phyloP scores from a whole-genome alignment of 2,797 vertebrate genomes.

The Telmatherina bonti region DNA sequence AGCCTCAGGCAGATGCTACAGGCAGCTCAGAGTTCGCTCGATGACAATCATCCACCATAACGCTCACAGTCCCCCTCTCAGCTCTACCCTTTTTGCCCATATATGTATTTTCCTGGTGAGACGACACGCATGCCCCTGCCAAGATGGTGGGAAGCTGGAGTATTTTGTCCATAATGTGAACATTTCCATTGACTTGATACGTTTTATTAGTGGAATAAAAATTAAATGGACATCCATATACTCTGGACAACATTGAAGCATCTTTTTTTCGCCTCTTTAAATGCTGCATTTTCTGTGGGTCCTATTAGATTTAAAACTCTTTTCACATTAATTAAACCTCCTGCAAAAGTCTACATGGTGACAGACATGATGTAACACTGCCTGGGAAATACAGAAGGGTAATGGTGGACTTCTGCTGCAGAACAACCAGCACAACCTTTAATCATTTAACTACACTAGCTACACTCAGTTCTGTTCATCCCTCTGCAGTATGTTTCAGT shows the following conservation, averaged over 20 bases:
- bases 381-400: conserved; percentile 22
- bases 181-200: too few relatives aligned
- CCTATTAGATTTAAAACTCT: background rate
- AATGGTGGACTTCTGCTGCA: conserved; percentile 23
- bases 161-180: too few relatives aligned
- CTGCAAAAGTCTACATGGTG: background rate
- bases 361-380: conserved; percentile 19
- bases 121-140: too few relatives aligned
- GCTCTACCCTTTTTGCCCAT: too few relatives aligned
- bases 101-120: too few relatives aligned
- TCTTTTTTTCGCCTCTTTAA: background rate
- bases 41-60: too few relatives aligned
- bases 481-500: conserved; percentile 27
- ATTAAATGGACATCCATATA: background rate
- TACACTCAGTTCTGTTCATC: conserved; percentile 21
- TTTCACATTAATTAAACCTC: background rate
- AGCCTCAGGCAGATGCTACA: too few relatives aligned
- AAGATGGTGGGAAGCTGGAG: too few relatives aligned
- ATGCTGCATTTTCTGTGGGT: background rate
- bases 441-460: conserved; percentile 20
- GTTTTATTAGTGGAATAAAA: background rate
- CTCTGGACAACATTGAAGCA: background rate
- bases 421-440: conserved; percentile 10
- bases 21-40: too few relatives aligned
- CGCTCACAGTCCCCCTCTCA: too few relatives aligned